These are phyloP conservation scores for Apogon talboti DNA, from an alignment of 2,797 vertebrate genomes.

Conservation along the genomic window DNA sequence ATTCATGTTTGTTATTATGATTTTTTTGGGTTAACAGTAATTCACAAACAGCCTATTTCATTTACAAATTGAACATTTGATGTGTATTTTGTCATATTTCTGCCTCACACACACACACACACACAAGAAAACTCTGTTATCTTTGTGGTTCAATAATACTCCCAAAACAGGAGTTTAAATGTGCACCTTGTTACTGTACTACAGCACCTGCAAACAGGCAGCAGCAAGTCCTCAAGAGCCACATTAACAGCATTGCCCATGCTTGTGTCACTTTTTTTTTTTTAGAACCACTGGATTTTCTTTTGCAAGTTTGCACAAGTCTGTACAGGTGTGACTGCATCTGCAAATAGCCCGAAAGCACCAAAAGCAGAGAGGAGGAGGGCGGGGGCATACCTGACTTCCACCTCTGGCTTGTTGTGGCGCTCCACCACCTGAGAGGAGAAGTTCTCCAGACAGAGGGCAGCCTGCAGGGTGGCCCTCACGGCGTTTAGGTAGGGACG, in stretches of 20 bases:
- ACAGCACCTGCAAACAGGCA: slow-evolving; percentile 22
- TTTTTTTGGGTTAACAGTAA: no score
- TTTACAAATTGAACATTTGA: no score
- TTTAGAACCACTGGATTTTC: slow-evolving; percentile 22
- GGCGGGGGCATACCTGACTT: slow-evolving; percentile 88
- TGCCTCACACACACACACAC: no score
- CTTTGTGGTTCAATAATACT: no score
- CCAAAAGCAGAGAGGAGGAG: slow-evolving; percentile 18
- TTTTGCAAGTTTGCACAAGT: slow-evolving; percentile 52
- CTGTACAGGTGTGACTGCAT: slow-evolving; percentile 35
- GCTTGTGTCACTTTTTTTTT: slow-evolving; percentile 37
- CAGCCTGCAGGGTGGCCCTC: slow-evolving; percentile 95
- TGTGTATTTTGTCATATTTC: no score
- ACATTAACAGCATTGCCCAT: slow-evolving; percentile 17
- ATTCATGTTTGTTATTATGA: no score
- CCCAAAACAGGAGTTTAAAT: background rate
- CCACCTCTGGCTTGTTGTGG: slow-evolving; percentile 98
- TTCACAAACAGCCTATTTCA: no score
- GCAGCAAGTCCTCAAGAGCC: slow-evolving; percentile 20
- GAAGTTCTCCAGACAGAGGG: slow-evolving; percentile 97
- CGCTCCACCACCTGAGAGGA: slow-evolving; percentile 97
- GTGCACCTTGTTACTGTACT: background rate
- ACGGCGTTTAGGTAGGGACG: slow-evolving; percentile 97
- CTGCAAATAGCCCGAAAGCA: slow-evolving; percentile 24
- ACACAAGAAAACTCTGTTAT: no score